Percentiles rank a stretch among this genome's conserved stretches.
Evolutionary conservation across 2,113 vertebrate species (phyloP).

Genomic region (Amblyopsis rosae): DNA sequence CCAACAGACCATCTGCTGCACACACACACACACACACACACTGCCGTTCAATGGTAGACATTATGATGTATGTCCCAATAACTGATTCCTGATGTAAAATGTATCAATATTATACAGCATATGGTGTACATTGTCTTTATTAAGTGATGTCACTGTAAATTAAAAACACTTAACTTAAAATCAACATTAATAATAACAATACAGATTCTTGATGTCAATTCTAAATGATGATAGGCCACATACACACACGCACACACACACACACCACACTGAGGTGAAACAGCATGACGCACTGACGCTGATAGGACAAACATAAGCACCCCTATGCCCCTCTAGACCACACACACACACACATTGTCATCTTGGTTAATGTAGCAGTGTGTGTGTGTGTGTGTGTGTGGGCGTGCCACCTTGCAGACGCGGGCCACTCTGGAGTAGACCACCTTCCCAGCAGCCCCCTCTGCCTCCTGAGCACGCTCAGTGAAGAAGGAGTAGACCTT

Average conservation of each 20-base stretch:
- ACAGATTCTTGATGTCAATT: no score
- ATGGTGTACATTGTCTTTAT: no score
- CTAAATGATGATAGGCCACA: neutral
- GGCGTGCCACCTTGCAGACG: conserved; percentile 77
- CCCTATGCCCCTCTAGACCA: conserved; percentile 12
- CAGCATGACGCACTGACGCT: no score
- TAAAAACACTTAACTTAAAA: no score
- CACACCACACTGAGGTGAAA: conserved; percentile 2
- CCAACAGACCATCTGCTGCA: neutral
- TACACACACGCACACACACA: conserved; percentile 7
- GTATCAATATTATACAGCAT: no score
- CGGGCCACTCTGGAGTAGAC: conserved; percentile 81
- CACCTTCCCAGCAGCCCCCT: conserved; percentile 78
- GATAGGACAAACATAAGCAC: conserved; percentile 35
- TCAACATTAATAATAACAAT: no score
- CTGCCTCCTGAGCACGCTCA: conserved; percentile 80
- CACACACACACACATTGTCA: conserved; percentile 15
- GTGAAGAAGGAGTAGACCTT: conserved; percentile 85
- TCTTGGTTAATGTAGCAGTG: conserved; percentile 3
- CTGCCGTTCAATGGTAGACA: no score
- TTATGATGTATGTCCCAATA: neutral
- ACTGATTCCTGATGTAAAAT: no score
- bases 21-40: neutral
- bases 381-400: conserved; percentile 15
- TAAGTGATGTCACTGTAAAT: no score